phyloP scores from a whole-genome alignment of 1,140 invertebrate genomes.

The Calliopsis andreniformis region DNA sequence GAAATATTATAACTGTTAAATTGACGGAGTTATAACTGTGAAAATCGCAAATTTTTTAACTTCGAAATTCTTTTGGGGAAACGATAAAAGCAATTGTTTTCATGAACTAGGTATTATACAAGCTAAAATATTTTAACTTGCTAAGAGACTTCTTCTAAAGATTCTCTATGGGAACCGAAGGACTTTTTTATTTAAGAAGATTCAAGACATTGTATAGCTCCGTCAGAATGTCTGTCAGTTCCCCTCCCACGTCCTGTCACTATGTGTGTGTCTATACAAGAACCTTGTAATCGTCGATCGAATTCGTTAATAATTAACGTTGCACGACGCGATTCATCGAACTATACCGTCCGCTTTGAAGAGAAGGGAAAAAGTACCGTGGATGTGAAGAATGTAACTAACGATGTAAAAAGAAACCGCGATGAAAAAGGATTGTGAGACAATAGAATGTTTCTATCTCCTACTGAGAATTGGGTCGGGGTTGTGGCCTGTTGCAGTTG shows the following conservation, averaged over 20 bases:
- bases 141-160: too few species aligned
- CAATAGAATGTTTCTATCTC: conserved; percentile 53
- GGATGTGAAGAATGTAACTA: conserved; percentile 16
- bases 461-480: conserved; percentile 64
- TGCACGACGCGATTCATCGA: not conserved
- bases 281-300: conserved; percentile 39
- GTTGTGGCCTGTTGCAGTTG: conserved; percentile 78
- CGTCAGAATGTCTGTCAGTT: conserved; percentile 9
- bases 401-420: conserved; percentile 23
- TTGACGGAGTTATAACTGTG: conserved; percentile 28
- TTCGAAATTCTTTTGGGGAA: not conserved
- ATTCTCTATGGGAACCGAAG: too few species aligned
- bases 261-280: conserved; percentile 32
- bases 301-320: conserved; percentile 21
- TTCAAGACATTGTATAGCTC: conserved; percentile 16
- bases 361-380: not conserved
- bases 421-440: conserved; percentile 43
- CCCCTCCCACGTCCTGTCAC: not conserved
- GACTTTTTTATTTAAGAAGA: not conserved
- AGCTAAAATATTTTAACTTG: too few species aligned
- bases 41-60: not conserved
- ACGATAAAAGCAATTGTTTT: too few species aligned
- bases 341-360: conserved; percentile 23
- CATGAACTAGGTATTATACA: too few species aligned
- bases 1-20: conserved; percentile 40